Percentiles rank a stretch among this genome's conserved stretches.
phyloP scores from a whole-genome alignment of 2,888 invertebrate species.

The Xylota sylvarum region DNA sequence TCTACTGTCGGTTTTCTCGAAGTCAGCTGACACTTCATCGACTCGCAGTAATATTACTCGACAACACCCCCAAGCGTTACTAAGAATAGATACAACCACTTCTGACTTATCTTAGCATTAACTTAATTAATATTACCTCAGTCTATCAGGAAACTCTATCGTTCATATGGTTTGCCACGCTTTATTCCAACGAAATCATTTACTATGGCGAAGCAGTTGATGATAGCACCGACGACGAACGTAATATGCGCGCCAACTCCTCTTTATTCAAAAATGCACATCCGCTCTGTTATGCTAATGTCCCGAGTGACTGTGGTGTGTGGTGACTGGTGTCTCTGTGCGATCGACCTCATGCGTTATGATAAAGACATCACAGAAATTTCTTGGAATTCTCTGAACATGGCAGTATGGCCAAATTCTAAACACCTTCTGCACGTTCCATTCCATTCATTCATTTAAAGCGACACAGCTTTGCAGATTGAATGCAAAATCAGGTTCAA shows the following conservation, averaged over 20 bases:
- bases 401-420: slow-evolving; percentile 75
- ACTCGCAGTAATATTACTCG: too few species aligned
- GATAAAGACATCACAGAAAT: slow-evolving; percentile 72
- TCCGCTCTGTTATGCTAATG: slow-evolving; percentile 76
- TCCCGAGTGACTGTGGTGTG: slow-evolving; percentile 20
- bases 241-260: slow-evolving; percentile 38
- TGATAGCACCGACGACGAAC: slow-evolving; percentile 3
- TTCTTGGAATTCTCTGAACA: slow-evolving; percentile 72
- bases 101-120: too few species aligned
- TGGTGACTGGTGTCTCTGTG: slow-evolving; percentile 12
- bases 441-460: slow-evolving; percentile 68
- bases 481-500: slow-evolving; percentile 74
- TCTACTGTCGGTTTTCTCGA: too few species aligned
- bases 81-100: too few species aligned
- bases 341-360: slow-evolving; percentile 72
- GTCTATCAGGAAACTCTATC: slow-evolving; percentile 13
- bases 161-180: slow-evolving; percentile 16
- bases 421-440: slow-evolving; percentile 65
- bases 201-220: slow-evolving; percentile 11
- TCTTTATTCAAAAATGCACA: slow-evolving; percentile 67
- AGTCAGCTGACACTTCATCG: too few species aligned
- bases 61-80: too few species aligned
- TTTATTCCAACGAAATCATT: neutral
- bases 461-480: slow-evolving; percentile 64
- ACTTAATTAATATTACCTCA: neutral